Evolutionary conservation across 2,797 vertebrate species (phyloP), one percentile per base, ranked within the genome.

Genomic region (Pipistrellus kuhlii): DNA sequence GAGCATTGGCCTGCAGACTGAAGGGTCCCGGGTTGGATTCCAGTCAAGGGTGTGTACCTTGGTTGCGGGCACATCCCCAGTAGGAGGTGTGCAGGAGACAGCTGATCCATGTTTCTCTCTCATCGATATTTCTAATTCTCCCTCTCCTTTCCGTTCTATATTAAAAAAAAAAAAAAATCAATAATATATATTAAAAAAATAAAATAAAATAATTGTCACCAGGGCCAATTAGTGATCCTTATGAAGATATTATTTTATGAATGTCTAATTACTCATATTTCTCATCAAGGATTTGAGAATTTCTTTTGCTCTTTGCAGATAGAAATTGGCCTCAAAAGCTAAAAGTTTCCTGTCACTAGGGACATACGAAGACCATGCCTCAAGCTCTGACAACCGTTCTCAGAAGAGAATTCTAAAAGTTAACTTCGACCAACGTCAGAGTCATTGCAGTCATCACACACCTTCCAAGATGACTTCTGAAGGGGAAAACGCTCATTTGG

Each of bases 321-420:
- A 85, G n/a, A 68, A 92, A 94, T 68, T 82, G 62, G 57, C 21
- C 68, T 94, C n/a, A 83, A 48, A 87, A 88, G 20, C 25, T 85
- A 69, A 90, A 25, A 11, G 53, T 90, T 85, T 88, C 78, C 80
- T 68, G 3, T 85, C 25, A 30, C 10, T 12, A 41, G 78, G 27
- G 21, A 59, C 64, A 59, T 32, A 48, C 4, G 80, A 93, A 80
- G 41, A 38, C 46, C 18, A 71, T 57, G 3, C 32, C 30, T 75
- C 41, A 59, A 89, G 46, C 7, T 30, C 41, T 41, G 59, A 80
- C 11, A 73, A 32, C 25, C 9, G 5, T 85, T 77, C 27, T 94
- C 30, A 85, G 86, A 71, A 71, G 12, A 25, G 48, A 73, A 25
- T 86, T 76, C 35, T 57, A 20, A 72, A 94, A 84, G 71, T 86